Base-by-base conservation (phyloP, 2,888 invertebrate genomes). In the Zygogramma bicolorata region DNA sequence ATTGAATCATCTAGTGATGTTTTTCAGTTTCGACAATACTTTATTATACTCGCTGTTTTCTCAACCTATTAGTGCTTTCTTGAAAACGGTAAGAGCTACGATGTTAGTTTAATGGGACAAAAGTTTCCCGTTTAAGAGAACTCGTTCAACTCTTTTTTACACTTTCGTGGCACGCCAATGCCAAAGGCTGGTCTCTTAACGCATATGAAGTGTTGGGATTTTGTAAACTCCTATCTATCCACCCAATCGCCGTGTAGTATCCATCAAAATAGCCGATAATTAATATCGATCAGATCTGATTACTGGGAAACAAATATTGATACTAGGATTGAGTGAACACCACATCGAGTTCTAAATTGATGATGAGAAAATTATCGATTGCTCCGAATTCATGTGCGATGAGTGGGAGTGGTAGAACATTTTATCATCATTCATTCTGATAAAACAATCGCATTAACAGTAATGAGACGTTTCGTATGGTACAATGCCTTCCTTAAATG, bases 271-370 rank as follows among this genome's bases (percentile, higher is more conserved):
- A 81, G 78, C 82, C 82, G 81, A 83, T 83, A 84, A 84, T 84
- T 84, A 84, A 83, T 84, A 84, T 83, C 83, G 84, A 84, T 84
- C 82, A 81, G 76, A 75, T 75, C 77, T 73, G 81, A 82, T 82
- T 80, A 79, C 77, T 78, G 77, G 77, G 80, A 79, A 82, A 83
- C 83, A 83, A 81, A 82, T 83, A 84, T 83, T 83, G 82, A 82
- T 82, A 81, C 79, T 79, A 74, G 79, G 78, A 81, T 79, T 82
- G 81, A 81, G 70, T 78, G 81, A 81, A 82, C 81, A 81, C 80
- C 78, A 81, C 80, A 81, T 79, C 75, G 53, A 5, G 79, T 79
- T 80, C 68, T 74, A 77, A 80, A 82, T 81, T 82, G 81, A 82
- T 81, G 82, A 80, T 79, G 79, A 79, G 80, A 81, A 81, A 81